These are phyloP conservation scores for Oegoconia quadripuncta DNA, from an alignment of 2,888 invertebrate genomes.

Conservation along the genomic window DNA sequence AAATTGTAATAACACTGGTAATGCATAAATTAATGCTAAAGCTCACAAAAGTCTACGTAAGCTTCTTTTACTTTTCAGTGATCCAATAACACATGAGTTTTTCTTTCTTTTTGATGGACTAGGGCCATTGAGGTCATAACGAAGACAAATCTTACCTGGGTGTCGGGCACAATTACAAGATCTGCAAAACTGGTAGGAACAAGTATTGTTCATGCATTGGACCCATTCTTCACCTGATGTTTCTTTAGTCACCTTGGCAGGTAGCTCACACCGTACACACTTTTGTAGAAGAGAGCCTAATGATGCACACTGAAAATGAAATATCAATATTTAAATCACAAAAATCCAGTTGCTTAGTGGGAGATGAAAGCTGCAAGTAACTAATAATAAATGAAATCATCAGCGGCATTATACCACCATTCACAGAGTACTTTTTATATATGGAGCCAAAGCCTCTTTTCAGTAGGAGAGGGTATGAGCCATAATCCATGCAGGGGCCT, in stretches of 20 bases:
- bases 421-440: too few relatives aligned
- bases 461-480: too few relatives aligned
- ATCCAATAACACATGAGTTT: constrained; percentile 51
- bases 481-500: too few relatives aligned
- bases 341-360: background rate
- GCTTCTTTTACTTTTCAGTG: constrained; percentile 65
- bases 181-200: constrained; percentile 74
- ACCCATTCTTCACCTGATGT: constrained; percentile 72
- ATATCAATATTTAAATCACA: background rate
- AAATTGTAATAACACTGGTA: constrained; percentile 37
- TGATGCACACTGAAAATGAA: constrained; percentile 56
- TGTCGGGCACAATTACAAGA: constrained; percentile 65
- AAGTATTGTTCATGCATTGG: constrained; percentile 69
- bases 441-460: too few relatives aligned
- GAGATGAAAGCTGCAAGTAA: too few relatives aligned
- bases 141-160: constrained; percentile 59
- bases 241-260: constrained; percentile 67
- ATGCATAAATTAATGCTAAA: constrained; percentile 18
- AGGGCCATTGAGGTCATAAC: constrained; percentile 64
- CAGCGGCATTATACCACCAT: too few relatives aligned
- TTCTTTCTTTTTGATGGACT: constrained; percentile 74
- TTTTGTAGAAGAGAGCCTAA: constrained; percentile 55
- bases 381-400: too few relatives aligned
- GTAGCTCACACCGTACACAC: constrained; percentile 62
- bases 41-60: constrained; percentile 60